Conservation (phyloP, 2,113 vertebrate genomes). For the Mobula birostris region DNA sequence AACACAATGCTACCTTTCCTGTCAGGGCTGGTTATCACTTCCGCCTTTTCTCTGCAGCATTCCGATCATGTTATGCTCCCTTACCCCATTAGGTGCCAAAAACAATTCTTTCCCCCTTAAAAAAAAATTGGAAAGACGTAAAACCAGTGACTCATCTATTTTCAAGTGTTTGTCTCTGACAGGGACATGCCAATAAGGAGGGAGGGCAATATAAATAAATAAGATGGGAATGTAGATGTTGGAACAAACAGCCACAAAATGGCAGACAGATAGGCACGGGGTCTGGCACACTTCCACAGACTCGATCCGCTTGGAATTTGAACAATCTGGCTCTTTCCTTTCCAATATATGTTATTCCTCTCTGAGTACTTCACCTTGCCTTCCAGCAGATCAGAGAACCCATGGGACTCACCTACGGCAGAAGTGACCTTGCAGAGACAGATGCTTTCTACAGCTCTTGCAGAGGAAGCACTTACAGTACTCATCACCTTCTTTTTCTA, state of each 20-base stretch:
- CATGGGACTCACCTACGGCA: not conserved
- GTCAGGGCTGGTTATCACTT: not conserved
- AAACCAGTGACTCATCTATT: not conserved
- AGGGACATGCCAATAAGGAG: not conserved
- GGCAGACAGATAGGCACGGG: not conserved
- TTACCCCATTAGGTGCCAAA: not conserved
- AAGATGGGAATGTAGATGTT: not conserved
- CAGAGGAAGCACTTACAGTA: too few species aligned
- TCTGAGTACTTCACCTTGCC: too few species aligned
- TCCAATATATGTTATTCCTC: not conserved
- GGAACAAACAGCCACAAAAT: not conserved
- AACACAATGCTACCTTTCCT: constrained; percentile 17
- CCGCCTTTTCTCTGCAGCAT: not conserved
- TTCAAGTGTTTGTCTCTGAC: not conserved
- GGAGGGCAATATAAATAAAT: not conserved
- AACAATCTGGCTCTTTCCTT: not conserved
- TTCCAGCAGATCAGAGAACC: not conserved
- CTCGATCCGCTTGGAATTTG: not conserved
- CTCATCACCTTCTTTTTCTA: too few species aligned
- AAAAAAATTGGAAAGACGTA: not conserved
- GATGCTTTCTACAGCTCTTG: too few species aligned
- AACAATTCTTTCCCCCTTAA: too few species aligned
- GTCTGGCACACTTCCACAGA: too few species aligned
- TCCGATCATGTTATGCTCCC: not conserved
- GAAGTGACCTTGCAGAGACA: not conserved